Evolutionary conservation across 2,888 invertebrate genomes (phyloP), one percentile per base, ranked within the genome.

Genomic region (Cistogaster globosa): DNA sequence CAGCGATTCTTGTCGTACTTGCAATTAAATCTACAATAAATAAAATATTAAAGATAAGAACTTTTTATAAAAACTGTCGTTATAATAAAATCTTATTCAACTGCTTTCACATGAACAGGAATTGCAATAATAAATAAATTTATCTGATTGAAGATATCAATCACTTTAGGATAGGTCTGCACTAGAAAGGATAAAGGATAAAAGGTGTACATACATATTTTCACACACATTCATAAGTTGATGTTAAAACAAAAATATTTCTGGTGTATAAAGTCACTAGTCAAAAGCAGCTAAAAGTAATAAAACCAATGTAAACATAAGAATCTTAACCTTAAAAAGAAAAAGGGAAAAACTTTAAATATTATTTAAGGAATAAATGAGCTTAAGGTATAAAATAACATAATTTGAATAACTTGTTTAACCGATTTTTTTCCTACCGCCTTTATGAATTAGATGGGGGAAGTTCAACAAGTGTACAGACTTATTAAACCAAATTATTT

Each of bases 61-160:
- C 32, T 5, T 32, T 32, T 2, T 26, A 26, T 26, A 26, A 26
- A 26, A 26, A 26, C 1, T 2, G 26, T 26, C 26, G 26, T 2
- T 26, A 2, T 26, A 2, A 2, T 26, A 26, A 26, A 4, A 26
- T 26, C 26, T 26, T 4, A 26, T 26, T 26, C 51, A 58, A 42
- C 36, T 48, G 62, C 20, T 32, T 69, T n/a, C 55, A 12, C 48
- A 22, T 20, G 36, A 51, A 58, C 60, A 71, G 58, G 58, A 71
- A 71, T 57, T 69, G 20, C 48, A 68, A 74, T 78, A 78, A 58
- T 69, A 65, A 65, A 75, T 69, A n/a, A 72, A 68, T 72, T 71
- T 68, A 62, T 80, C 38, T 67, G 71, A 62, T 76, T 84, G 60
- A 76, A 51, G 62, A 68, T 76, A 80, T 76, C 69, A 76, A 84